These are phyloP conservation scores for Amorpha juglandis DNA, from an alignment of 2,888 invertebrate species.

Conservation along the genomic window DNA sequence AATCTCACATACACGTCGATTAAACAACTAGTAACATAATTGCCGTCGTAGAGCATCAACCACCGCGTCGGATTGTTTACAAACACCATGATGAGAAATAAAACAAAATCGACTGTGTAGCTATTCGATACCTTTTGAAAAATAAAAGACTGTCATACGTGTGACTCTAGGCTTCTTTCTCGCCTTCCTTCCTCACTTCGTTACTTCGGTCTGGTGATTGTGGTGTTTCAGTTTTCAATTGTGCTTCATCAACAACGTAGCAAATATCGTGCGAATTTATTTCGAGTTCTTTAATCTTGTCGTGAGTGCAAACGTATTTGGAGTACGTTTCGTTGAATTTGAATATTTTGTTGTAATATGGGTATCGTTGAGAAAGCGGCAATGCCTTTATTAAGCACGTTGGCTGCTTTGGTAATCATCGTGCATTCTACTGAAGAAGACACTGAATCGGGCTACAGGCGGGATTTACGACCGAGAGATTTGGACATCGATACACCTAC, in stretches of 20 bases:
- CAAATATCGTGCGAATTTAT: conserved; percentile 29
- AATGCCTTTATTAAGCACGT: conserved; percentile 77
- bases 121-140: conserved; percentile 40
- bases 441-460: conserved; percentile 58
- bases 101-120: conserved; percentile 45
- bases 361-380: conserved; percentile 66
- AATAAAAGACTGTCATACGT: conserved; percentile 42
- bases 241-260: conserved; percentile 32
- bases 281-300: conserved; percentile 43
- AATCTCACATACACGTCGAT: conserved; percentile 34
- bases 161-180: conserved; percentile 45
- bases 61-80: conserved; percentile 56
- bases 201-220: conserved; percentile 44
- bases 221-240: conserved; percentile 35
- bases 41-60: conserved; percentile 37
- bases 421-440: conserved; percentile 76
- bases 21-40: conserved; percentile 49
- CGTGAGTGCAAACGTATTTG: conserved; percentile 37
- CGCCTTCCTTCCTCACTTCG: conserved; percentile 54
- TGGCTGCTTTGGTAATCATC: conserved; percentile 79
- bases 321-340: conserved; percentile 41
- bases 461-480: conserved; percentile 60
- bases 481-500: conserved; percentile 57
- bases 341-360: conserved; percentile 67
- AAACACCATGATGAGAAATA: conserved; percentile 67